Evolutionary conservation across 2,113 vertebrate species (phyloP).

Genomic region (Pangasianodon gigas): DNA sequence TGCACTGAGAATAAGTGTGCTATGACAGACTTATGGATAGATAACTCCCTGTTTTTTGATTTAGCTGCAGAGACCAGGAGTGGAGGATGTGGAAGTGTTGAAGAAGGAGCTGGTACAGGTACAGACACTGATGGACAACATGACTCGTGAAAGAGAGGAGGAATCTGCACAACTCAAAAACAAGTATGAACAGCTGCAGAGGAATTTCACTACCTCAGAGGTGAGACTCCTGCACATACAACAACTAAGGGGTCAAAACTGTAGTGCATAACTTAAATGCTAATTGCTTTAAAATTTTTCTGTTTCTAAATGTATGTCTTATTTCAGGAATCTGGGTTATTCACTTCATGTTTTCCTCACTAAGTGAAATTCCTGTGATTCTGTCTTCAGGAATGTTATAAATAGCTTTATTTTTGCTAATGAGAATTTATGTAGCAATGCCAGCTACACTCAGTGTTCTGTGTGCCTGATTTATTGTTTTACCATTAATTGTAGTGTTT

Average conservation of each 20-base stretch:
- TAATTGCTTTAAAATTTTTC: neutral
- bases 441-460: neutral
- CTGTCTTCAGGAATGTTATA: neutral
- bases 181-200: constrained; percentile 85
- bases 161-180: constrained; percentile 88
- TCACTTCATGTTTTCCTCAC: neutral
- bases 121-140: constrained; percentile 93
- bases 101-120: constrained; percentile 96
- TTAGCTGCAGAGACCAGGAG: constrained; percentile 92
- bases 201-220: constrained; percentile 83
- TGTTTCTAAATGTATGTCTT: neutral
- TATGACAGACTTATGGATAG: neutral
- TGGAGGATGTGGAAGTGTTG: constrained; percentile 94
- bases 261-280: neutral
- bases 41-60: constrained; percentile 38
- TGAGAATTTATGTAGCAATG: neutral
- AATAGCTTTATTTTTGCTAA: neutral
- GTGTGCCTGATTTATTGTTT: constrained; percentile 16
- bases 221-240: constrained; percentile 64
- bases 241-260: neutral
- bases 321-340: neutral
- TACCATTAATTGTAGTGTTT: constrained; percentile 24
- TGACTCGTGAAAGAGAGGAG: constrained; percentile 88
- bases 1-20: neutral
- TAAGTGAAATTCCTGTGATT: neutral